A percentile compares a stretch with the other conserved stretches of the same genome.
Evolutionary conservation across 2,888 invertebrate genomes (phyloP).

Genomic region (Trypoxylon attenuatum): DNA sequence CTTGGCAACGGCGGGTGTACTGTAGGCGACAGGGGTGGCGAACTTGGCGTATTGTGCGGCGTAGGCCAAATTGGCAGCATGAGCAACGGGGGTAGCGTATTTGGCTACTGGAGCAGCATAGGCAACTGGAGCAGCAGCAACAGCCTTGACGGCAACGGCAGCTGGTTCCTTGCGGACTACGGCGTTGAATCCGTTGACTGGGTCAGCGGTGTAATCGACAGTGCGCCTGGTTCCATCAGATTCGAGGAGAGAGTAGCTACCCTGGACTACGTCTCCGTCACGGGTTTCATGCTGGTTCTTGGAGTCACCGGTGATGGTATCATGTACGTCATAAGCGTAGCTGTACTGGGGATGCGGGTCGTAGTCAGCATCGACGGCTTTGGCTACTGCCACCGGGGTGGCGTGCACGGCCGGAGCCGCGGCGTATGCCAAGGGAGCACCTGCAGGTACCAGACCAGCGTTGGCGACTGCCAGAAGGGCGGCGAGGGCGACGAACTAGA

Average conservation of each 20-base stretch:
- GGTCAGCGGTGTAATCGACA: slow-evolving; percentile 69
- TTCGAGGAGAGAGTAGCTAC: slow-evolving; percentile 74
- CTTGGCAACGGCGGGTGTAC: slow-evolving; percentile 60
- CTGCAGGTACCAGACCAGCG: slow-evolving; percentile 74
- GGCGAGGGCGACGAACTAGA: slow-evolving; percentile 74
- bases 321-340: slow-evolving; percentile 67
- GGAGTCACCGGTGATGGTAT: slow-evolving; percentile 66
- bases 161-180: slow-evolving; percentile 69
- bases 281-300: slow-evolving; percentile 69
- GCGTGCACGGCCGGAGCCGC: slow-evolving; percentile 78
- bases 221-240: slow-evolving; percentile 73
- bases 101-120: slow-evolving; percentile 70
- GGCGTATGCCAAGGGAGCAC: slow-evolving; percentile 54
- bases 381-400: slow-evolving; percentile 67
- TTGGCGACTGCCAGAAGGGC: slow-evolving; percentile 75
- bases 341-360: slow-evolving; percentile 71
- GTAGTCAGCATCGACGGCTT: slow-evolving; percentile 59
- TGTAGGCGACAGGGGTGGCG: slow-evolving; percentile 39
- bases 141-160: slow-evolving; percentile 72
- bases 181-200: slow-evolving; percentile 69
- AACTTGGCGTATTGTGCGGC: slow-evolving; percentile 44
- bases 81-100: slow-evolving; percentile 23
- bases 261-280: slow-evolving; percentile 68
- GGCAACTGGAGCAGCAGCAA: slow-evolving; percentile 52
- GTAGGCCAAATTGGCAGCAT: slow-evolving; percentile 56